A percentile compares a stretch with the other conserved stretches of the same genome.
Evolutionary conservation across 2,797 vertebrate genomes (phyloP).

Genomic region (Phrynocephalus guinanensis): DNA sequence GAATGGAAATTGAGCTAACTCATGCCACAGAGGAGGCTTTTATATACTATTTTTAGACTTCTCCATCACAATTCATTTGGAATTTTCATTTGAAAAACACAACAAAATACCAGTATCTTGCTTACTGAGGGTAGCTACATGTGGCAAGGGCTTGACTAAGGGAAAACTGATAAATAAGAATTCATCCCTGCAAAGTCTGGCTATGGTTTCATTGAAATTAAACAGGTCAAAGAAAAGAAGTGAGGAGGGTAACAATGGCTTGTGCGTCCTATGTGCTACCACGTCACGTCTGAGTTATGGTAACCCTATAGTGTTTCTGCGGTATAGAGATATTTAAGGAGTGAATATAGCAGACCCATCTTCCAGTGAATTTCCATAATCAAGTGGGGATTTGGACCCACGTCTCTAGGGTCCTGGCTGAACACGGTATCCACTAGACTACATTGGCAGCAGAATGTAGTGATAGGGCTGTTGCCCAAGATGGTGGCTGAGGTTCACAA

Average conservation of each 20-base stretch:
- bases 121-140: not conserved
- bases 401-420: too few species aligned
- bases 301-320: too few species aligned
- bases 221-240: not conserved
- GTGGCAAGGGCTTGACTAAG: not conserved
- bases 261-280: not conserved
- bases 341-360: too few species aligned
- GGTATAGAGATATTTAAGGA: too few species aligned
- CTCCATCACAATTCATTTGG: not conserved
- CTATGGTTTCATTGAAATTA: not conserved
- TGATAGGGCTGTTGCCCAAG: too few species aligned
- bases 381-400: too few species aligned
- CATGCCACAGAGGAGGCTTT: not conserved
- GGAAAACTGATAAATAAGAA: not conserved
- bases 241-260: not conserved
- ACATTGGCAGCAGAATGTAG: too few species aligned
- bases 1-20: not conserved
- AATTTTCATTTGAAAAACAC: not conserved
- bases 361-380: too few species aligned
- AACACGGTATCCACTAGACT: too few species aligned
- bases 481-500: too few species aligned
- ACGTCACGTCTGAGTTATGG: too few species aligned
- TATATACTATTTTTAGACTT: not conserved
- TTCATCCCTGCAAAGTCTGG: not conserved
- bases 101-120: not conserved